Base-by-base conservation (phyloP, 1,140 invertebrate genomes). In the Tenebrio molitor region DNA sequence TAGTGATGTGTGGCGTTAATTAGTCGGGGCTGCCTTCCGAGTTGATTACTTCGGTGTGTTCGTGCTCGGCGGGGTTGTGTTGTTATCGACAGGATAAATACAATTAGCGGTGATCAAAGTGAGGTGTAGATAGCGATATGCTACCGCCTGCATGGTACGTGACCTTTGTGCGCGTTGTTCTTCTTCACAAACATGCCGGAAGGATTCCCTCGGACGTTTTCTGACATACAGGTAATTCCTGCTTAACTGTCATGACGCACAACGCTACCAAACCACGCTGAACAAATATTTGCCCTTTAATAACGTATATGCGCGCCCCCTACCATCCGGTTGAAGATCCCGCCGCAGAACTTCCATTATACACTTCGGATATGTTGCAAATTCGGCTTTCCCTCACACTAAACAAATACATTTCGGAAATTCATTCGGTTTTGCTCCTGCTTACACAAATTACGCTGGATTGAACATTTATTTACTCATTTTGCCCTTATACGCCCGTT, bases 131-230 rank as follows among this genome's bases (percentile, higher is more conserved):
- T 77, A 71, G 72, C 77, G 77, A 74, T 77, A 78, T 78, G 77
- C 77, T 77, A 74, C 69, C 77, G 71, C 71, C 73, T 76, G 77
- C 39, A 75, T 78, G 67, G 71, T 77, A 78, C 77, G 77, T 78
- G 77, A 78, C 73, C 73, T 75, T 77, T 78, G 77, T 77, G 77
- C 69, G 64, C 74, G 58, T 66, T 72, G 29, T 69, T 69, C 44
- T 46, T 66, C 39, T 69, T 71, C 71, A 75, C 73, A 78, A 78
- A 77, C 69, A 78, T 78, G 77, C 77, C 77, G 75, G 77, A 78
- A 75, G 77, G 77, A 73, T 74, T 78, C 72, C 74, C 72, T 73
- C 77, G 77, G 68, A 75, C 72, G 69, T 78, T 78, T 71, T 76
- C 77, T 75, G 76, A 77, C 64, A 69, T 78, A 69, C 77, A 78